Conservation (phyloP, 2,888 invertebrate genomes). For the Petrophora chlorosata region DNA sequence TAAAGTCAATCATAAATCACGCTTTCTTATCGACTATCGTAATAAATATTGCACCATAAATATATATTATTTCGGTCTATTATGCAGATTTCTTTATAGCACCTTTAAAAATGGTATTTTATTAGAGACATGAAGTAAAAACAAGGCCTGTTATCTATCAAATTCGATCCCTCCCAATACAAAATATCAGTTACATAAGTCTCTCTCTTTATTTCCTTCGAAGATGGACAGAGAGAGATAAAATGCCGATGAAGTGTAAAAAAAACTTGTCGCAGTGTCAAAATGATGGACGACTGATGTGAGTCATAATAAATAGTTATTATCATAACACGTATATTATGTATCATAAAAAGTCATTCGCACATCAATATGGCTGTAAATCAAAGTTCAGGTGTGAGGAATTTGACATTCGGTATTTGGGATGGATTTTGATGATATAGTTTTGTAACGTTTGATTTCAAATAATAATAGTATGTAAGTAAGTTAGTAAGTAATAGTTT, state of each 20-base stretch:
- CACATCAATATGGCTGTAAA: constrained; percentile 45
- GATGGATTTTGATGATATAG: constrained; percentile 28
- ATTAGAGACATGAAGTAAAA: constrained; percentile 45
- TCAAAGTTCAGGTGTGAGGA: constrained; percentile 29
- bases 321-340: constrained; percentile 49
- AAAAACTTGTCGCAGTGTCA: constrained; percentile 43
- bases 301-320: constrained; percentile 46
- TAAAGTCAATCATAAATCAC: constrained; percentile 51
- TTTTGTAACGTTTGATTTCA: constrained; percentile 20
- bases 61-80: constrained; percentile 46
- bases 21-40: constrained; percentile 47
- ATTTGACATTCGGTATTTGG: constrained; percentile 34
- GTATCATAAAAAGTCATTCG: constrained; percentile 48
- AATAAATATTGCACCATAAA: constrained; percentile 51
- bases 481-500: too few relatives aligned
- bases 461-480: not conserved
- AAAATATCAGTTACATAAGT: constrained; percentile 31
- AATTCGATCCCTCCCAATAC: constrained; percentile 34
- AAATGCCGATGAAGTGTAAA: constrained; percentile 36
- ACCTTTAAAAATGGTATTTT: constrained; percentile 50
- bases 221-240: constrained; percentile 13
- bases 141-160: constrained; percentile 40
- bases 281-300: constrained; percentile 46
- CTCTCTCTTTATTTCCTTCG: constrained; percentile 22
- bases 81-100: constrained; percentile 55